Percentiles rank a stretch among this genome's conserved stretches.
phyloP scores from a whole-genome alignment of 2,888 invertebrate genomes.

The Eudasyphora cyanicolor region DNA sequence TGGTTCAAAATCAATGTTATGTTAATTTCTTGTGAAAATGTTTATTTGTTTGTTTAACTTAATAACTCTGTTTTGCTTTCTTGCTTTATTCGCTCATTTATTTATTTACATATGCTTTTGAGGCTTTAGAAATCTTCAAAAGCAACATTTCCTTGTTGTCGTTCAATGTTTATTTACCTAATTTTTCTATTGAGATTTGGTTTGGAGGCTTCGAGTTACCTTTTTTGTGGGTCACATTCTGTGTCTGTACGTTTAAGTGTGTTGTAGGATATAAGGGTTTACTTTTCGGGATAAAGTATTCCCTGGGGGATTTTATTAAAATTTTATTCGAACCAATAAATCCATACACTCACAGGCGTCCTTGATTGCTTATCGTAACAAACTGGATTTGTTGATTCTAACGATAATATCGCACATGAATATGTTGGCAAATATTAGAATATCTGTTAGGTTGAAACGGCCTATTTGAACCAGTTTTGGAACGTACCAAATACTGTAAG shows the following conservation, averaged over 20 bases:
- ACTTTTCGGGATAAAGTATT: background rate
- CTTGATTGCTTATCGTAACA: constrained; percentile 41
- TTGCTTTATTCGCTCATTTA: constrained; percentile 27
- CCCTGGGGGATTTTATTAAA: constrained; percentile 16
- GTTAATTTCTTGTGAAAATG: constrained; percentile 1
- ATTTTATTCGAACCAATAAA: constrained; percentile 26
- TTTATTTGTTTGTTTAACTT: constrained; percentile 12
- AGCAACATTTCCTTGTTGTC: background rate
- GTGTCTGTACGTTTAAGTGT: too few species aligned
- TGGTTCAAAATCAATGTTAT: constrained; percentile 4
- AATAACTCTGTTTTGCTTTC: background rate
- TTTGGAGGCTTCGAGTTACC: background rate
- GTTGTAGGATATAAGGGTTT: too few species aligned
- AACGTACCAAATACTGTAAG: too few species aligned
- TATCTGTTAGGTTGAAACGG: too few species aligned
- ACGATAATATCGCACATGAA: too few species aligned
- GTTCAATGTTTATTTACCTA: background rate
- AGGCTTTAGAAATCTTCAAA: constrained; percentile 19
- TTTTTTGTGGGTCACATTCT: too few species aligned
- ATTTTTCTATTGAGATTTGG: background rate
- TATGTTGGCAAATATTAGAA: too few species aligned
- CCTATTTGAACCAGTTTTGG: too few species aligned
- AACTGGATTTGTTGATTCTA: too few species aligned
- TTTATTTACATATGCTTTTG: background rate
- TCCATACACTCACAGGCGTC: constrained; percentile 12